These are phyloP conservation scores for Arctopsyche grandis DNA, from an alignment of 1,140 invertebrate genomes.

Conservation along the genomic window DNA sequence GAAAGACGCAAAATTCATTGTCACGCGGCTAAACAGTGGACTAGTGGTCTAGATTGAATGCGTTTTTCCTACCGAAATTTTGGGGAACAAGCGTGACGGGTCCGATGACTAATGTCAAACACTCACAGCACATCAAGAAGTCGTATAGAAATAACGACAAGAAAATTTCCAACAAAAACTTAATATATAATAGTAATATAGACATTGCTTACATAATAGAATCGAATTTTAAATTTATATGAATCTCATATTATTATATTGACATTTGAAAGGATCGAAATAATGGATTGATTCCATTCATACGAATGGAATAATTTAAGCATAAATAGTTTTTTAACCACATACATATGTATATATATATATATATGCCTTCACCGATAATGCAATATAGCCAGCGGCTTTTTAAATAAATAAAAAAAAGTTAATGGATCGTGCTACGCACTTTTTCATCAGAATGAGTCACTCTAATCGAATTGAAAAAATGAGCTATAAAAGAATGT, in stretches of 20 bases:
- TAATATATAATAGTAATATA: too few relatives aligned
- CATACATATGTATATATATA: too few relatives aligned
- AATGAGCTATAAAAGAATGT: constrained; percentile 8
- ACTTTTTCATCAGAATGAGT: constrained; percentile 28
- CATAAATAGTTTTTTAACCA: too few relatives aligned
- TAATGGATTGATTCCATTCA: too few relatives aligned
- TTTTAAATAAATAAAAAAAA: background rate
- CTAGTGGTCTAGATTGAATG: constrained; percentile 36
- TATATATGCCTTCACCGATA: background rate
- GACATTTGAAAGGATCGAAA: too few relatives aligned
- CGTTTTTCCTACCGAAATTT: background rate
- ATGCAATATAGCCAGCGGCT: constrained; percentile 20
- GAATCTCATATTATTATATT: too few relatives aligned
- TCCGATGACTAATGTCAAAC: background rate
- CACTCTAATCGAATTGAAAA: constrained; percentile 3
- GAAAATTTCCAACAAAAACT: too few relatives aligned
- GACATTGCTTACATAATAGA: too few relatives aligned
- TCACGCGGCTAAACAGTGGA: constrained; percentile 28
- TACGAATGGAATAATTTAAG: too few relatives aligned
- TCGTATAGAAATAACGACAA: too few relatives aligned
- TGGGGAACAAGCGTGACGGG: background rate
- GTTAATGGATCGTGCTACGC: constrained; percentile 13
- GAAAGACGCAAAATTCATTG: constrained; percentile 38
- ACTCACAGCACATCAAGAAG: background rate
- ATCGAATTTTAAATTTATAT: too few relatives aligned